phyloP scores from a whole-genome alignment of 1,140 invertebrate genomes.

The Drosophila insularis region DNA sequence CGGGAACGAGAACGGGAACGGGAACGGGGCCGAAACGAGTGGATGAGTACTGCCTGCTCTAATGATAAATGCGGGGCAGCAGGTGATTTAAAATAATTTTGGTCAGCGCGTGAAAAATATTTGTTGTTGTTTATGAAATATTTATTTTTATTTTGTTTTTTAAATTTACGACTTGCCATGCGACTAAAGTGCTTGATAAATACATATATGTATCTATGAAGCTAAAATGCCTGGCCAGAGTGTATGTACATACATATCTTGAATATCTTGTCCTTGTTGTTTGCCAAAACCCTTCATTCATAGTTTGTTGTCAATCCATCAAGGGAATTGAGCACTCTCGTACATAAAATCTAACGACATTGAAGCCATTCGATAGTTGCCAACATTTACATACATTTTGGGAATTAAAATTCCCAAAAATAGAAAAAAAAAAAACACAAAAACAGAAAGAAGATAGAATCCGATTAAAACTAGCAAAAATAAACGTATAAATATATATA shows the following conservation, averaged over 20 bases:
- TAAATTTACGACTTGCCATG: constrained; percentile 72
- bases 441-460: too few relatives aligned
- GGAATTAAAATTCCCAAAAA: constrained; percentile 66
- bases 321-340: background rate
- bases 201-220: constrained; percentile 28
- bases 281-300: constrained; percentile 14
- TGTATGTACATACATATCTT: constrained; percentile 28
- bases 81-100: constrained; percentile 81
- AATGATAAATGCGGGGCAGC: constrained; percentile 79
- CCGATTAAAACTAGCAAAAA: background rate
- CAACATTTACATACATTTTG: constrained; percentile 69
- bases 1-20: background rate
- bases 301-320: constrained; percentile 16
- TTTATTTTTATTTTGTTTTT: constrained; percentile 20
- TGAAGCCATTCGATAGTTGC: constrained; percentile 60
- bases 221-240: constrained; percentile 33
- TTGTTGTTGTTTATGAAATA: constrained; percentile 63
- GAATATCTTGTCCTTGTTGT: constrained; percentile 37
- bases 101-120: constrained; percentile 72
- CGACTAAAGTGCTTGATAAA: constrained; percentile 69
- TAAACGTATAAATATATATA: background rate
- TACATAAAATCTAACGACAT: constrained; percentile 73
- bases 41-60: constrained; percentile 26
- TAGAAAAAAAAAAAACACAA: constrained; percentile 12
- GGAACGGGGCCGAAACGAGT: too few relatives aligned